Evolutionary conservation across 2,797 vertebrate genomes (phyloP), one percentile per base, ranked within the genome.

Genomic region (Cryptoblepharus egeriae): DNA sequence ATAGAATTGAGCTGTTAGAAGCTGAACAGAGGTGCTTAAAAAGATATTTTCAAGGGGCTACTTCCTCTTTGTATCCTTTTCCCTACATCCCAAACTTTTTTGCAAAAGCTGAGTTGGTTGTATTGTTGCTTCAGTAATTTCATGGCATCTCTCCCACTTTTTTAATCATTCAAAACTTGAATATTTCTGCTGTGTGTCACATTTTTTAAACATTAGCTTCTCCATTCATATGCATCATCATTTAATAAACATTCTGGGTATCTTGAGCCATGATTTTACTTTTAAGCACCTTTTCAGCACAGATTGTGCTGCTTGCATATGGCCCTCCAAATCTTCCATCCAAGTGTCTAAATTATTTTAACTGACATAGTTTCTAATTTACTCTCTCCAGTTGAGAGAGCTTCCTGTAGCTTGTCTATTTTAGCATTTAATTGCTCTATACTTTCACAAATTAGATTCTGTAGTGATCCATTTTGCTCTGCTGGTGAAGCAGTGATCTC

Each of bases 341-440:
- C 64, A 4, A 81, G 91, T 88, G 92, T 94, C 95, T 94, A 92
- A 94, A 91, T 95, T 96, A 95, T 91, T 95, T 95, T 95, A 96
- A 93, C 94, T 93, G 94, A 94, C 91, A 90, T 90, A 90, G 90
- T 95, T 96, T 96, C 94, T 95, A 95, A 95, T 96, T 96, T 95
- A 94, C 90, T 94, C 91, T 96, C 93, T 94, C 90, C 95, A 95
- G 93, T 94, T 95, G 95, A 96, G 90, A 93, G 95, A 93, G 82
- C 88, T 94, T 88, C 93, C 93, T 85, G 88, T 93, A 91, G 89
- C 94, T 93, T 95, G 93, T 94, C 92, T 96, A 92, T 94, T 95
- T 96, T 90, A 94, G 93, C 94, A 95, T 95, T 96, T 96, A 96
- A 95, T 96, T 96, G 95, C 94, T 95, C 91, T 91, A 88, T 90